phyloP scores from a whole-genome alignment of 2,888 invertebrate species.

The Willowsia nigromaculata region DNA sequence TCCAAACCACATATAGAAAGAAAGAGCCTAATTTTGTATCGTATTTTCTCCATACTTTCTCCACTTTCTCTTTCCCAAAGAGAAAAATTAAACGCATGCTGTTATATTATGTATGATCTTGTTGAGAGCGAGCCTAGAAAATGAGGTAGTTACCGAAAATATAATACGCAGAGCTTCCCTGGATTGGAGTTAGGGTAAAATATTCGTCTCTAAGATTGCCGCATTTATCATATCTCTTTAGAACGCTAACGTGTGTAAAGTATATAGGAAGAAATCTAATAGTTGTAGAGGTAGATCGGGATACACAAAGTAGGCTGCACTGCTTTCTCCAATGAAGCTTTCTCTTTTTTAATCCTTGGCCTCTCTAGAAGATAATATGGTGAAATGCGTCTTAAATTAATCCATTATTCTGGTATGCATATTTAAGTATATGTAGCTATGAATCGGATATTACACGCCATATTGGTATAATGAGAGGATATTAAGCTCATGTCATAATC shows the following conservation, averaged over 20 bases:
- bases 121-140: neutral
- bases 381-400: neutral
- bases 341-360: conserved; percentile 3
- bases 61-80: neutral
- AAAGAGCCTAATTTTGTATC: neutral
- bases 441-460: neutral
- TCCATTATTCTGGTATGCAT: neutral
- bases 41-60: neutral
- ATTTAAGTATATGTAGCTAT: neutral
- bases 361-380: neutral
- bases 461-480: neutral
- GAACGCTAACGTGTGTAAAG: too few species aligned
- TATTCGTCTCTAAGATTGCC: too few species aligned
- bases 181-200: too few species aligned
- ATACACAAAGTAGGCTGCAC: neutral
- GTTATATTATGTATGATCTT: too few species aligned
- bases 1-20: neutral
- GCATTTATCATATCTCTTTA: too few species aligned
- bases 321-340: conserved; percentile 8
- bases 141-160: too few species aligned
- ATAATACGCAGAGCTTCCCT: neutral
- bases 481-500: conserved; percentile 13
- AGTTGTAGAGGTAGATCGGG: too few species aligned
- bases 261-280: too few species aligned
- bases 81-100: neutral